Evolutionary conservation across 2,113 vertebrate genomes (phyloP).

Genomic region (Ifrita kowaldi): DNA sequence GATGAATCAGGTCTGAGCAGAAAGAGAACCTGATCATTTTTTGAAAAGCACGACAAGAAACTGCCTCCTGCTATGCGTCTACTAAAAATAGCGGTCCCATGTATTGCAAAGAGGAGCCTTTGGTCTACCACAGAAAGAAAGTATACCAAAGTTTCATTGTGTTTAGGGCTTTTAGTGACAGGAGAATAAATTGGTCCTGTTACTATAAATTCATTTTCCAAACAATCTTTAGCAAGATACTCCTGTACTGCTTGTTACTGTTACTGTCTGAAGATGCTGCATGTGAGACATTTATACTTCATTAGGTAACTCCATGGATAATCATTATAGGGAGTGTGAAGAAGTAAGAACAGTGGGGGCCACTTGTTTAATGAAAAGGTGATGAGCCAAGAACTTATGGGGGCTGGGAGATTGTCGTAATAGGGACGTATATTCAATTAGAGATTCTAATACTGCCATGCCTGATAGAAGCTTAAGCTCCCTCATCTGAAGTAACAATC

Average conservation of each 20-base stretch:
- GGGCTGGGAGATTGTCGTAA: not conserved
- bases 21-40: not conserved
- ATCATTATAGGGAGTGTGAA: not conserved
- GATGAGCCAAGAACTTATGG: not conserved
- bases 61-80: rapidly evolving
- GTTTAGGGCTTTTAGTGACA: not conserved
- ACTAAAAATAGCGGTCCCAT: not conserved
- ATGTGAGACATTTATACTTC: not conserved
- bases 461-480: not conserved
- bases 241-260: not conserved
- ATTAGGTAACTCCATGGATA: not conserved
- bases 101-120: not conserved
- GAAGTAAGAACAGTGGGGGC: not conserved
- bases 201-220: not conserved
- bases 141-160: not conserved
- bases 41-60: not conserved
- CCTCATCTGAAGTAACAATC: not conserved
- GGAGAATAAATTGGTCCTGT: not conserved
- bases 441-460: not conserved
- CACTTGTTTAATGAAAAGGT: not conserved
- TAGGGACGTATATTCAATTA: not conserved
- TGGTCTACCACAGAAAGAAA: not conserved
- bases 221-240: not conserved
- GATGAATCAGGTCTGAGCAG: not conserved
- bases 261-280: not conserved